Evolutionary conservation across 2,113 vertebrate species (phyloP).

Genomic region (Vulpes vulpes): DNA sequence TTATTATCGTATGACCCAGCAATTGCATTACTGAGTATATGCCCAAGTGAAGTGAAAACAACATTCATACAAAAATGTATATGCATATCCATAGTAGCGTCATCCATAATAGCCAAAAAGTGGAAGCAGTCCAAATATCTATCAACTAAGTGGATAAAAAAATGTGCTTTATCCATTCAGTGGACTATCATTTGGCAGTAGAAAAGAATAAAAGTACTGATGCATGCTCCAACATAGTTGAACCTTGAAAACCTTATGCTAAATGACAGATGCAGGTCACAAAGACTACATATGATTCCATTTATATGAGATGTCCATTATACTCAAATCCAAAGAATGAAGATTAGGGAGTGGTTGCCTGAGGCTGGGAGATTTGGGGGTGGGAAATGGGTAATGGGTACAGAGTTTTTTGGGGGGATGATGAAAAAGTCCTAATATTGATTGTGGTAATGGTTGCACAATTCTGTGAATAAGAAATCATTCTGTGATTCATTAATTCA

Average conservation of each 20-base stretch:
- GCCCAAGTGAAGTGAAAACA: background rate
- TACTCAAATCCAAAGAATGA: background rate
- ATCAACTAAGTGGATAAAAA: background rate
- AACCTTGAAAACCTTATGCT: background rate
- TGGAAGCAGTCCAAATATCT: background rate
- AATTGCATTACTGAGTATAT: background rate
- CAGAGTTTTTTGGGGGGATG: background rate
- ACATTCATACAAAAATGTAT: background rate
- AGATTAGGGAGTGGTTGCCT: background rate
- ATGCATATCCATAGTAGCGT: background rate
- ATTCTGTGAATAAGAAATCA: background rate
- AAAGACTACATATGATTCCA: background rate
- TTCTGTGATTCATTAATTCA: too few relatives aligned
- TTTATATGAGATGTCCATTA: background rate
- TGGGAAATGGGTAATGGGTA: background rate
- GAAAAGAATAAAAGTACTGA: background rate
- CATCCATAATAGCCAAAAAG: slow-evolving; percentile 5
- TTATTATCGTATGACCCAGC: background rate
- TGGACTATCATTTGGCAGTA: background rate
- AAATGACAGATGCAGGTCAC: background rate
- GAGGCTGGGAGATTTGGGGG: background rate
- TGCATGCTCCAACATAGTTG: background rate
- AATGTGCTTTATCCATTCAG: background rate
- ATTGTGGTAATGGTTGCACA: background rate
- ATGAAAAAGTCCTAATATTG: background rate